Conservation (phyloP, 2,888 invertebrate genomes). For the Stenchaetothrips biformis region DNA sequence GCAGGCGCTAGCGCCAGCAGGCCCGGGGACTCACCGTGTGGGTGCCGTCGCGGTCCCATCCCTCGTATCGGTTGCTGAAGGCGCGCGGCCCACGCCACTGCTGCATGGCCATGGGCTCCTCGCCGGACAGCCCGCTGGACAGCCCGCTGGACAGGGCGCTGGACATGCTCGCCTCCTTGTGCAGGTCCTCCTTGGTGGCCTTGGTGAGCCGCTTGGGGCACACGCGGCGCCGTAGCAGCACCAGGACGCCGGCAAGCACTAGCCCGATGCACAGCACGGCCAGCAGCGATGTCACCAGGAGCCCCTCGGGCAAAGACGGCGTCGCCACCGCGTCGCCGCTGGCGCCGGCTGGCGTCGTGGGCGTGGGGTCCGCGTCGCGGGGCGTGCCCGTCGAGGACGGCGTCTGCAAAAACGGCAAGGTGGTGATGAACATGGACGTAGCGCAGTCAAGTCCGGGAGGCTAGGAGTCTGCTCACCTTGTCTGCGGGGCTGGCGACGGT, state of each 20-base stretch:
- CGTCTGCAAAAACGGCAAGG: not conserved
- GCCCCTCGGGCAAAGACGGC: conserved; percentile 32
- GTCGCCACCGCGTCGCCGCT: conserved; percentile 28
- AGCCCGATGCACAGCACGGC: conserved; percentile 17
- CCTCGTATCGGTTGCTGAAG: conserved; percentile 76
- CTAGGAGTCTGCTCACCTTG: too few relatives aligned
- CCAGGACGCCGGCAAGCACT: conserved; percentile 3
- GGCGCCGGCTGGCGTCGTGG: not conserved
- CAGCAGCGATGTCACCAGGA: conserved; percentile 34
- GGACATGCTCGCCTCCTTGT: conserved; percentile 19
- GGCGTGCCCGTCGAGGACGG: not conserved
- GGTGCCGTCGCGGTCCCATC: conserved; percentile 64
- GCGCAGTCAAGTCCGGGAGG: too few relatives aligned
- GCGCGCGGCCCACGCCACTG: conserved; percentile 78
- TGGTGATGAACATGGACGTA: too few relatives aligned
- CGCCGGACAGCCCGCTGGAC: conserved; percentile 53
- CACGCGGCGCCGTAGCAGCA: conserved; percentile 9
- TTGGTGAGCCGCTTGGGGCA: not conserved
- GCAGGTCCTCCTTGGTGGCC: not conserved
- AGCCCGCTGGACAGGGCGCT: conserved; percentile 3
- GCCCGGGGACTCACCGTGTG: conserved; percentile 44
- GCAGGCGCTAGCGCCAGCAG: too few relatives aligned
- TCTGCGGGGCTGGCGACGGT: conserved; percentile 33
- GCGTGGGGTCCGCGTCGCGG: too few relatives aligned
- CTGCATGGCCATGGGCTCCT: conserved; percentile 65